Base-by-base conservation (phyloP, 2,888 invertebrate genomes). In the Zaprionus obscuricornis region DNA sequence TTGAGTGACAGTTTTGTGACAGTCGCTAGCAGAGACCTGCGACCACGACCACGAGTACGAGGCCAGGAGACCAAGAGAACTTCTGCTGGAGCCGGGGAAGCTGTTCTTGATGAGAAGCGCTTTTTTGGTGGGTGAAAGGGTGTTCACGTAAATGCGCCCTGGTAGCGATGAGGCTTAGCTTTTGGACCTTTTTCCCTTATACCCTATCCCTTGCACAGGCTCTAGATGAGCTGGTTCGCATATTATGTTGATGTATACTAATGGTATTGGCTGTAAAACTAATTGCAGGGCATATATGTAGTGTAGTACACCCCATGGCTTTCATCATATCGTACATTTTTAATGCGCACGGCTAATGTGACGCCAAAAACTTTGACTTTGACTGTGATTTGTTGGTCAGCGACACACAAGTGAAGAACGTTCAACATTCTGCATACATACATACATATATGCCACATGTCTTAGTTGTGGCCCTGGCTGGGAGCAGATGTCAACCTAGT, bases 301-400 rank as follows among this genome's bases (percentile, higher is more conserved):
- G n/a, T n/a, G n/a, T n/a, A n/a, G n/a, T n/a, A n/a, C n/a, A n/a
- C n/a, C n/a, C n/a, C n/a, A n/a, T n/a, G n/a, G n/a, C n/a, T n/a
- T n/a, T n/a, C n/a, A n/a, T n/a, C n/a, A n/a, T n/a, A n/a, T n/a
- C n/a, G 82, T 88, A 76, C 78, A 88, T 88, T 72, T 88, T 86
- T 74, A 88, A 88, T 88, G 85, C 83, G 79, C n/a, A n/a, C 84
- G 82, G 78, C 87, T 83, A 87, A 88, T 85, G 88, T 76, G 78
- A 72, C 75, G 76, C 75, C 76, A 69, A 63, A 59, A 74, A 77
- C 74, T 76, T 74, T 76, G 69, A 69, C 64, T 77, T 73, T 74
- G 71, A 68, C 75, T 68, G 84, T 71, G 84, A 75, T 84, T 81
- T 77, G 73, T 66, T 78, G 78, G 73, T 77, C 79, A 75, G 60